phyloP scores from a whole-genome alignment of 92 coral and sea anemone species.

The Umimayanthus chanpuru region DNA sequence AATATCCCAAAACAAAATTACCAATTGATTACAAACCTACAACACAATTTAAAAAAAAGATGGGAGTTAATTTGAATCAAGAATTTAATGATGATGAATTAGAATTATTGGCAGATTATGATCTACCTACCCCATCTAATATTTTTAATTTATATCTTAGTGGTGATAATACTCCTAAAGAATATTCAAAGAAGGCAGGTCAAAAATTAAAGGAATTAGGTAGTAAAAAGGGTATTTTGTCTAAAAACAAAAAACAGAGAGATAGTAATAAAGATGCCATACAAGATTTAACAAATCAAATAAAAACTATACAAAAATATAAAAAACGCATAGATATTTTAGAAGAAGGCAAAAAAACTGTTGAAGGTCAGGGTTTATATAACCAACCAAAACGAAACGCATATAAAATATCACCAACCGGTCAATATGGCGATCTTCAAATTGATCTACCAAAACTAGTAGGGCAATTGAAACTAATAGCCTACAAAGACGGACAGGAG shows the following conservation, averaged over 20 bases:
- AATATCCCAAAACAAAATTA: background rate
- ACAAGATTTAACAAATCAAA: background rate
- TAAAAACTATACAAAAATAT: background rate
- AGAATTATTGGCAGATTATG: no score
- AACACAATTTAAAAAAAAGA: background rate
- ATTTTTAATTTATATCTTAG: background rate
- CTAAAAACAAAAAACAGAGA: background rate
- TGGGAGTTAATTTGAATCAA: background rate
- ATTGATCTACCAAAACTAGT: slow-evolving; percentile 40
- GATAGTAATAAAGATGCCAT: background rate
- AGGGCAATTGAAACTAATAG: slow-evolving; percentile 36
- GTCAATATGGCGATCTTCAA: slow-evolving; percentile 8
- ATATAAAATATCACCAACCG: slow-evolving; percentile 1
- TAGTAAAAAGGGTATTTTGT: background rate
- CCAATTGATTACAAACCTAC: slow-evolving; percentile 15
- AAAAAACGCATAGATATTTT: background rate
- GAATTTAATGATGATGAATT: no score
- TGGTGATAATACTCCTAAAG: background rate
- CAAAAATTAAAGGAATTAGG: background rate
- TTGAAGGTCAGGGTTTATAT: slow-evolving; percentile 32
- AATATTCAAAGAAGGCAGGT: background rate
- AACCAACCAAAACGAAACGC: slow-evolving; percentile 48
- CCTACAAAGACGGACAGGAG: background rate
- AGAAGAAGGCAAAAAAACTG: no score
- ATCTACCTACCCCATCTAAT: background rate